phyloP scores from a whole-genome alignment of 2,888 invertebrate species.

The Scaptomyza caliginosa region DNA sequence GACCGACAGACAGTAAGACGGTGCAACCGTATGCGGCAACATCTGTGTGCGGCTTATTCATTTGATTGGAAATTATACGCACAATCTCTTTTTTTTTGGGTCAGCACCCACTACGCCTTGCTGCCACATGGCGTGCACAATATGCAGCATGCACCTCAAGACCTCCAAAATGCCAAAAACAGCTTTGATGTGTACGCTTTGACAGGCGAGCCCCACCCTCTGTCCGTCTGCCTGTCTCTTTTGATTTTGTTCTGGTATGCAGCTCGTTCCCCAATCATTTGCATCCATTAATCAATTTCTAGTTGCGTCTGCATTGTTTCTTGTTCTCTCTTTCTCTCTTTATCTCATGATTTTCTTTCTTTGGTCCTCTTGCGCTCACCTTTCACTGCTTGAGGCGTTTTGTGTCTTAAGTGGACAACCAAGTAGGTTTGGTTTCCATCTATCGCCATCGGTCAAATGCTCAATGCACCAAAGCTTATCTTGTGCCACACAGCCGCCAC shows the following conservation, averaged over 20 bases:
- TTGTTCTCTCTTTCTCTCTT: not conserved
- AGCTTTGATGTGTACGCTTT: conserved; percentile 71
- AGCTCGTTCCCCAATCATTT: too few species aligned
- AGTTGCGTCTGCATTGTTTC: conserved; percentile 48
- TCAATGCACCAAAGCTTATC: conserved; percentile 65
- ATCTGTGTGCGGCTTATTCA: conserved; percentile 61
- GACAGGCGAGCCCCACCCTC: conserved; percentile 16
- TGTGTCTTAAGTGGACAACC: conserved; percentile 69
- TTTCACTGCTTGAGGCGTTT: conserved; percentile 44
- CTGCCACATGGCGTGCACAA: conserved; percentile 65
- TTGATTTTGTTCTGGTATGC: conserved; percentile 57
- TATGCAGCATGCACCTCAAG: conserved; percentile 60
- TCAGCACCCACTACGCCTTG: conserved; percentile 43
- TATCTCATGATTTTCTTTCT: not conserved
- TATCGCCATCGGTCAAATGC: conserved; percentile 48
- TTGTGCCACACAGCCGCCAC: conserved; percentile 63
- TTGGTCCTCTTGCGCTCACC: conserved; percentile 1
- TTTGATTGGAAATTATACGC: conserved; percentile 78
- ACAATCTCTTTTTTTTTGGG: conserved; percentile 52
- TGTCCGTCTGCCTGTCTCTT: conserved; percentile 20
- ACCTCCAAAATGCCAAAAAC: conserved; percentile 29
- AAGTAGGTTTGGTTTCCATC: conserved; percentile 61
- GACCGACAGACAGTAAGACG: conserved; percentile 1
- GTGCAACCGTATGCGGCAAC: conserved; percentile 5
- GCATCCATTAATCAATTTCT: conserved; percentile 84